Evolutionary conservation across 2,797 vertebrate genomes (phyloP), one percentile per base, ranked within the genome.

Genomic region (Rhabdomys pumilio): DNA sequence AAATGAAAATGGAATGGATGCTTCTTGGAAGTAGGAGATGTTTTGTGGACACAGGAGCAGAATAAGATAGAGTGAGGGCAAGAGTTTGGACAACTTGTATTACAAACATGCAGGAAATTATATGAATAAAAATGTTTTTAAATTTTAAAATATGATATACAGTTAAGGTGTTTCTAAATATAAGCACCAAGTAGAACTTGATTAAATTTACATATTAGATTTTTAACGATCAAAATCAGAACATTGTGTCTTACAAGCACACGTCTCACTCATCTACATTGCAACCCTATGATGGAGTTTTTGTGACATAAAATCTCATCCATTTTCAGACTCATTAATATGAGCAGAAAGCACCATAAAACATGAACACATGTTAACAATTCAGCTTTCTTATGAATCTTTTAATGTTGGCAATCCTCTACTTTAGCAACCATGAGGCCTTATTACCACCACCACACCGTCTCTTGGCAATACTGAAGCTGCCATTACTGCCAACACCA

Each of bases 261-360:
- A 63, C 38, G 34, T 34, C 11, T 9, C 24, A 65, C 41, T 65
- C 22, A 80, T 7, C 59, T 22, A 47, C 10, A 31, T 7, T 44
- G 7, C 26, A 50, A 47, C 19, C 63, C 63, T 50, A n/a, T 44
- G 17, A 72, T 44, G 67, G 17, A 86, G 53, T 10, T n/a, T 67
- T n/a, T n/a, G 17, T 24, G 24, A 63, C 41, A 83, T 44, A 6
- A 83, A 61, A 83, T 82, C 22, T 59, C 55, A 82, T 15, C 13
- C 6, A 38, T 82, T 24, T 67, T 67, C 3, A 81, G 24, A 90
- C 44, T 1, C 65, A 80, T 80, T 86, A 90, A 88, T 65, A 81
- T 44, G 75, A 50, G 29, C 24, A 86, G 82, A 86, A 31, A 76
- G 47, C n/a, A 82, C 31, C 90, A 65, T 90, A 31, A 96, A 94